phyloP scores from a whole-genome alignment of 1,140 invertebrate species.

The Rhyacophila brunnea region DNA sequence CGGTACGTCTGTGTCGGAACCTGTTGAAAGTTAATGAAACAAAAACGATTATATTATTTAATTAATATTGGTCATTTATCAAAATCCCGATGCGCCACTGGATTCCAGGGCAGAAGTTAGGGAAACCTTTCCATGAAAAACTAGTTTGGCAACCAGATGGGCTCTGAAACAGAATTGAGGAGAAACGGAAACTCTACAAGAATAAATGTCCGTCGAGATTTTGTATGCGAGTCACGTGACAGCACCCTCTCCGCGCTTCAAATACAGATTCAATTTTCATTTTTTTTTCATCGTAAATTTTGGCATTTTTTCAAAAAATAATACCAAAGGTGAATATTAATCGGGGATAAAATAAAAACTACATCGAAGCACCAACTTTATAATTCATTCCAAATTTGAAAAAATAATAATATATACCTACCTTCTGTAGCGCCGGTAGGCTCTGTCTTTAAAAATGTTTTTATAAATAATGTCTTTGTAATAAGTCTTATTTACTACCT shows the following conservation, averaged over 20 bases:
- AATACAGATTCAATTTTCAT: slow-evolving; percentile 15
- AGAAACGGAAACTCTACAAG: slow-evolving; percentile 3
- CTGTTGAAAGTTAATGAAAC: too few species aligned
- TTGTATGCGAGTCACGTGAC: slow-evolving; percentile 9
- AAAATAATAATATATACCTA: too few species aligned
- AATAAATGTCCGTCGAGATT: slow-evolving; percentile 17
- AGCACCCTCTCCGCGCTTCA: not conserved
- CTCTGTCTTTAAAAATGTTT: too few species aligned
- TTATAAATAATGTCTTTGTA: too few species aligned
- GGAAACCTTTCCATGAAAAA: not conserved
- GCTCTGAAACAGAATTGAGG: too few species aligned
- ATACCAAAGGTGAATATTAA: not conserved
- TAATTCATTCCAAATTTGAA: too few species aligned
- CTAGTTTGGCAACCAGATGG: not conserved
- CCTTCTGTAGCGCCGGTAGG: too few species aligned
- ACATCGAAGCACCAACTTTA: too few species aligned
- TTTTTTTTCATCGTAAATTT: not conserved
- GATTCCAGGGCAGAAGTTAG: slow-evolving; percentile 1
- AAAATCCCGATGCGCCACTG: not conserved
- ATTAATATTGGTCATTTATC: too few species aligned
- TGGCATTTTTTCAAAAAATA: not conserved
- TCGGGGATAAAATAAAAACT: not conserved
- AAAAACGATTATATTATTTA: too few species aligned
- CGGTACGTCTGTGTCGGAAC: too few species aligned
- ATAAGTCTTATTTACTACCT: too few species aligned